Base-by-base conservation (phyloP, 2,797 vertebrate species). In the Peromyscus melanophrys region DNA sequence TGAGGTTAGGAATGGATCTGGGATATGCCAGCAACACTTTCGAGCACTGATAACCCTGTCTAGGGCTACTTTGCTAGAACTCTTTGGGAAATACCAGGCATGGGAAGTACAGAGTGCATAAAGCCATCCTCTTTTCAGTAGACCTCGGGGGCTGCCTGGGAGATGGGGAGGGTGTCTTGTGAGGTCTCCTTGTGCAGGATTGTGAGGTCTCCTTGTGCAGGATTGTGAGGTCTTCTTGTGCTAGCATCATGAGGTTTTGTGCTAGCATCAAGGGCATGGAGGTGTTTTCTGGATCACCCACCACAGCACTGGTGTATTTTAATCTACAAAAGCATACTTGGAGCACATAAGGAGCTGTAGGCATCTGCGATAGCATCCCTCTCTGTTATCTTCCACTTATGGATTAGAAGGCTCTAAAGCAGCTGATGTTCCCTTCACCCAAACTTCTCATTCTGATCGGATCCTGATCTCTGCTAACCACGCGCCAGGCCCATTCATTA, bases 11-110 rank as follows among this genome's bases (percentile, higher is more conserved):
- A 17, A 29, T 1, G 29, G 55, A 76, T 96, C 92, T 94, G 82
- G 65, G 8, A 90, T 84, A 55, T 55, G 73, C 40, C 92, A 85
- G 49, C 55, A 89, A 92, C 37, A 12, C 49, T 95, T 87, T 12
- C 6, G 37, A 43, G 8, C 57, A 55, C 34, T 89, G 73, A 31
- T 11, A 90, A 61, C 40, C 77, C 1, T 81, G 40, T 82, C 9
- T 94, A 71, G 46, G 37, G 25, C n/a, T 94, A 52, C 29, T 84
- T 87, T 76, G 12, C 31, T 71, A 65, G 77, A 57, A 81, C 37
- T 5, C 9, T 92, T 82, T 27, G 34, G 46, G 73, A 86, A 80
- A n/a, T 12, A 29, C 46, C 80, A 4, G 87, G 73, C 21, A 7
- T 19, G 40, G 25, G 73, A 89, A 83, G 29, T 40, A 4, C 16